A percentile compares a stretch with the other conserved stretches of the same genome.
Conservation (phyloP, 2,113 vertebrate genomes). For the Megaptera novaeangliae region DNA sequence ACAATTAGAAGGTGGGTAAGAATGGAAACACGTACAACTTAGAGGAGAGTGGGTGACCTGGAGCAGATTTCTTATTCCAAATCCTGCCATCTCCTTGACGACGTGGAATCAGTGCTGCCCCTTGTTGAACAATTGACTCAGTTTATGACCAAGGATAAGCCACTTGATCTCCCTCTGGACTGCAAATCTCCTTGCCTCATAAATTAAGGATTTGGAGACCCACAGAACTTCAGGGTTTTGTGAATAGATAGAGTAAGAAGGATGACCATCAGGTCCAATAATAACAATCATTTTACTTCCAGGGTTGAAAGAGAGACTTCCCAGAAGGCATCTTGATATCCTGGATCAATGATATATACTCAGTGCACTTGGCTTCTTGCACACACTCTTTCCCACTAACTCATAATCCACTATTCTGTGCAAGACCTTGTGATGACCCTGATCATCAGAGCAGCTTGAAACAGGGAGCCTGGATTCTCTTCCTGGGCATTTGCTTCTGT, state of each 20-base stretch:
- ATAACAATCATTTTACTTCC: background rate
- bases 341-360: background rate
- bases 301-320: background rate
- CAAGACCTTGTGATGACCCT: background rate
- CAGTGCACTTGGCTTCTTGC: background rate
- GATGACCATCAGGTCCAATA: background rate
- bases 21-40: background rate
- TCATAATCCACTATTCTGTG: background rate
- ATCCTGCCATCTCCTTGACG: background rate
- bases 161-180: background rate
- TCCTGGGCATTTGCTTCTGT: background rate
- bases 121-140: background rate
- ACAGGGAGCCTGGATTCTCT: background rate
- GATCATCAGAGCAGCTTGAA: background rate
- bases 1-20: background rate
- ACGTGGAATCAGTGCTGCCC: background rate
- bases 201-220: constrained; percentile 6
- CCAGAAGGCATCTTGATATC: background rate
- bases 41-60: background rate
- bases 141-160: background rate
- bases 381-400: background rate
- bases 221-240: background rate
- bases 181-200: background rate
- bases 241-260: background rate
- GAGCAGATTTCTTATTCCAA: background rate